Evolutionary conservation across 1,140 invertebrate genomes (phyloP).

Genomic region (Mylabris phalerata): DNA sequence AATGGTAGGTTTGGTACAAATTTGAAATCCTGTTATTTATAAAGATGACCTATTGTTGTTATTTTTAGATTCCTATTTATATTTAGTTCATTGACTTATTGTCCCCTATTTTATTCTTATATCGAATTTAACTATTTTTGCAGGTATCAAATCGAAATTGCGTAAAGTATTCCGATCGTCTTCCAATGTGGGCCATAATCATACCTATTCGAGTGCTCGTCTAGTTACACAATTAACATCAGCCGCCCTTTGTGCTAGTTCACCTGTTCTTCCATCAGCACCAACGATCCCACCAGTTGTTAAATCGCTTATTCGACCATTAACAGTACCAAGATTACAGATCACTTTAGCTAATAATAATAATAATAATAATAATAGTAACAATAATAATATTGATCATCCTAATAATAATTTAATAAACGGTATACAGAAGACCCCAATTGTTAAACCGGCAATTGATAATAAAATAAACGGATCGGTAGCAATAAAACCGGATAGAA

Average conservation of each 20-base stretch:
- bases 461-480: too few relatives aligned
- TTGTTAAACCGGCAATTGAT: conserved; percentile 33
- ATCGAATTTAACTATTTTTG: conserved; percentile 1
- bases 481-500: conserved; percentile 17
- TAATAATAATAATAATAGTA: conserved; percentile 22
- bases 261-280: conserved; percentile 50
- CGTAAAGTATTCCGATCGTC: conserved; percentile 53
- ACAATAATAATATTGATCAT: conserved; percentile 29
- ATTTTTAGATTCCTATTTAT: too few relatives aligned
- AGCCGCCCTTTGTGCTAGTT: conserved; percentile 55
- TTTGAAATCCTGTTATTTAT: too few relatives aligned
- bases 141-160: conserved; percentile 47
- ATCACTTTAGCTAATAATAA: conserved; percentile 41
- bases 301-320: conserved; percentile 50
- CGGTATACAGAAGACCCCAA: conserved; percentile 33
- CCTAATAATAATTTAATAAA: conserved; percentile 15
- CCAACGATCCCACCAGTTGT: conserved; percentile 46
- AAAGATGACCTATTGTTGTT: too few relatives aligned
- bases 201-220: conserved; percentile 42
- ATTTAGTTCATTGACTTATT: neutral
- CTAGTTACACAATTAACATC: conserved; percentile 54
- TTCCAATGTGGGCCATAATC: conserved; percentile 45
- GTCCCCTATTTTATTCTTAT: neutral
- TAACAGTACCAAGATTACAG: conserved; percentile 54
- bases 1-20: conserved; percentile 21